A percentile compares a stretch with the other conserved stretches of the same genome.
Evolutionary conservation across 2,113 vertebrate genomes (phyloP).

Genomic region (Sclerurus mexicanus): DNA sequence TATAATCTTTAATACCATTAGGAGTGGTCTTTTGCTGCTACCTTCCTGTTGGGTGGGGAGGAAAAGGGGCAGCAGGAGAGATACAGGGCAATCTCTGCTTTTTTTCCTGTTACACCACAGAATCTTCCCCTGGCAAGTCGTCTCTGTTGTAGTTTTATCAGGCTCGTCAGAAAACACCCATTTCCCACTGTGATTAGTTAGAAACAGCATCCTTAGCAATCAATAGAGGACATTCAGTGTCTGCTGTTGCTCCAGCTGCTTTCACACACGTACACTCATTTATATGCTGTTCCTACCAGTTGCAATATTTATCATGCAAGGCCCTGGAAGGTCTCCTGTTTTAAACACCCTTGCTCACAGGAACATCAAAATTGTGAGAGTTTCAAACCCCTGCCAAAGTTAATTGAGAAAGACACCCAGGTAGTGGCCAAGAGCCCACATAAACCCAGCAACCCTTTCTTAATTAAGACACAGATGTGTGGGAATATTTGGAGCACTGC

Average conservation of each 20-base stretch:
- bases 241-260: background rate
- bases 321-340: background rate
- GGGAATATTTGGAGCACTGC: background rate
- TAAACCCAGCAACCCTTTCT: background rate
- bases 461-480: background rate
- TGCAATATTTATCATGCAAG: background rate
- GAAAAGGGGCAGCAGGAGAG: background rate
- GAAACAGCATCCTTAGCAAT: background rate
- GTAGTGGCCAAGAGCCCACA: too few species aligned
- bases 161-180: background rate
- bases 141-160: background rate
- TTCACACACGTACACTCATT: fast-evolving
- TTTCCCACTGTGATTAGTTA: background rate
- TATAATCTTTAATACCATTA: background rate
- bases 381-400: background rate
- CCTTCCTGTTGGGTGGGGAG: background rate
- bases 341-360: background rate
- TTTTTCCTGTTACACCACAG: background rate
- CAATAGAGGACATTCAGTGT: fast-evolving
- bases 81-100: background rate
- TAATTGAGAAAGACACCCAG: background rate
- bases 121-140: background rate
- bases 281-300: fast-evolving
- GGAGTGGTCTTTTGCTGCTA: background rate
- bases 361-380: background rate